Percentiles rank a stretch among this genome's conserved stretches.
Conservation (phyloP, 2,113 vertebrate genomes). For the Mormoops blainvillei region DNA sequence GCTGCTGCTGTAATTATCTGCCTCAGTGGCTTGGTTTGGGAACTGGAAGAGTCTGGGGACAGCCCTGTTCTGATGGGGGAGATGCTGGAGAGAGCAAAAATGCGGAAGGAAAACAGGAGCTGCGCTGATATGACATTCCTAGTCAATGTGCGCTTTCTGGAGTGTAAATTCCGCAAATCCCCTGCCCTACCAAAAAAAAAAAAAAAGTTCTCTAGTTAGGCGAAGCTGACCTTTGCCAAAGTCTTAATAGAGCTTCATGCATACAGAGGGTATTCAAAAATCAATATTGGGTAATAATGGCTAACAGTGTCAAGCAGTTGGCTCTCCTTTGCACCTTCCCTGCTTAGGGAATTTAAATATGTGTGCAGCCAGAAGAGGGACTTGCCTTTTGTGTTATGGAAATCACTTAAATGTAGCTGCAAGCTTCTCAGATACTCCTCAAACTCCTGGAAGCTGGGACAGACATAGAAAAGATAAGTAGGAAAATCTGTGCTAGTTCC, state of each 20-base stretch:
- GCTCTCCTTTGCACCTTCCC: not conserved
- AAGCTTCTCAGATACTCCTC: not conserved
- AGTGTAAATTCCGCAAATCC: not conserved
- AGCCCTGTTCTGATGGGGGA: not conserved
- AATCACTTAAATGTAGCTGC: not conserved
- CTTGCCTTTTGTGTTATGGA: not conserved
- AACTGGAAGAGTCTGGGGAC: not conserved
- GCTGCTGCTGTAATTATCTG: not conserved
- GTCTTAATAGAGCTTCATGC: not conserved
- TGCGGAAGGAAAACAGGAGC: not conserved
- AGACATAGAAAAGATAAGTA: not conserved
- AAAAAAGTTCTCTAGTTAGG: not conserved
- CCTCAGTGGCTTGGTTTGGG: not conserved
- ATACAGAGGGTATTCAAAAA: not conserved
- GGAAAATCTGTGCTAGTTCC: not conserved
- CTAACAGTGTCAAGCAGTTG: not conserved
- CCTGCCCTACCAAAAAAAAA: not conserved
- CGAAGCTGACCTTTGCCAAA: not conserved
- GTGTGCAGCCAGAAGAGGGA: not conserved
- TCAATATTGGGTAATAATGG: not conserved
- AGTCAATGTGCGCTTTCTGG: not conserved
- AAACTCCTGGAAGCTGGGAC: not conserved
- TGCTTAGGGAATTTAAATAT: not conserved
- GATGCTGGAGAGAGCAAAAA: not conserved
- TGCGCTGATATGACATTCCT: not conserved